Evolutionary conservation across 2,113 vertebrate genomes (phyloP), one percentile per base, ranked within the genome.

Genomic region (Mungos mungo): DNA sequence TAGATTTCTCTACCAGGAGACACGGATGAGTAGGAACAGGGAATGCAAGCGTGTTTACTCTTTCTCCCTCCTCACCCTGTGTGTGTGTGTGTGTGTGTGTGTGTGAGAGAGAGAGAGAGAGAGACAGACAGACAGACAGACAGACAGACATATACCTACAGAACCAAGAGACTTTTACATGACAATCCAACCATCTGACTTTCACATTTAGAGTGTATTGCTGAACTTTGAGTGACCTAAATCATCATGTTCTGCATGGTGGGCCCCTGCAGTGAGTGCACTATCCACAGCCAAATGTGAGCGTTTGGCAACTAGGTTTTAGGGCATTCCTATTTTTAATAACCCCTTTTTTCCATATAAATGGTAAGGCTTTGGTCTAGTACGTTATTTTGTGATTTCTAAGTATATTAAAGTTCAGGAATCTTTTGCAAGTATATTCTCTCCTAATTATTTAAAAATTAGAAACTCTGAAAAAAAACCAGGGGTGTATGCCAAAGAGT

Each of bases 371-470:
- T 88, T 93, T 72, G 87, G 83, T 29, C 74, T 83, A n/a, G 33
- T 52, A 65, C 89, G 27, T 95, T 83, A 92, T 50, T 88, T 76
- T 88, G 27, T 95, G 16, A 92, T 71, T 92, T 79, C 74, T 95
- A 74, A 97, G 50, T 89, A 80, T 88, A 21, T 31, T 21, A 71
- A 95, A 89, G 50, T 85, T 91, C 21, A 96, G 35, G 65, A 95
- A 92, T 9, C 2, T 14, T 95, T 88, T 93, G 18, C 31, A 90
- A 88, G 10, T 95, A 38, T 93, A 88, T 90, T 94, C 63, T 97
- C n/a, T 85, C 16, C 21, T 68, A 72, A 92, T 94, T 87, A 92
- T 71, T 94, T 90, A 90, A 97, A 95, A 92, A 77, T 74, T 84
- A 84, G 52, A 92, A 85, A 89, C 18, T 47, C 50, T 86, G 54